Evolutionary conservation across 2,888 invertebrate species (phyloP).

Genomic region (Eremobia ochroleuca): DNA sequence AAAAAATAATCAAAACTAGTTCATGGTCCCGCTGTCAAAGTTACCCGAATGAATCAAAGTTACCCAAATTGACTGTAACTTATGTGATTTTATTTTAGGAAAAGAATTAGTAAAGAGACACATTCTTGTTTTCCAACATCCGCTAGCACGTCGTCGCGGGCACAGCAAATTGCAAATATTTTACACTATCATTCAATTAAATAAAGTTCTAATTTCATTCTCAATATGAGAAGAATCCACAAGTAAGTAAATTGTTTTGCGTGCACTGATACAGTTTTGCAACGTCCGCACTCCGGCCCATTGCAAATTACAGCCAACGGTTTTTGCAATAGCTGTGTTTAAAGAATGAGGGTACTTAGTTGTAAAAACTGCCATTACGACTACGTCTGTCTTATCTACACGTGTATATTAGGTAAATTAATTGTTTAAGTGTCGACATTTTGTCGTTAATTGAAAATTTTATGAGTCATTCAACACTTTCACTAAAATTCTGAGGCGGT

Average conservation of each 20-base stretch:
- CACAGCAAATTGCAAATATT: neutral
- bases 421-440: constrained; percentile 10
- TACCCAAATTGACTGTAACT: no score
- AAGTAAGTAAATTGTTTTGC: constrained; percentile 24
- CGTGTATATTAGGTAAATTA: constrained; percentile 12
- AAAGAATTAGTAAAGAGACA: no score
- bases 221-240: constrained; percentile 19
- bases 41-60: no score
- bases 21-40: no score
- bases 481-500: neutral
- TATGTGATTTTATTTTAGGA: no score
- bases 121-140: no score
- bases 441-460: constrained; percentile 12
- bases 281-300: constrained; percentile 36
- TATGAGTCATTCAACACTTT: constrained; percentile 20
- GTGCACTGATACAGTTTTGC: constrained; percentile 35
- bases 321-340: constrained; percentile 38
- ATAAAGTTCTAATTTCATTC: constrained; percentile 4
- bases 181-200: neutral
- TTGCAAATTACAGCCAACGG: constrained; percentile 23
- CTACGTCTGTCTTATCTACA: neutral
- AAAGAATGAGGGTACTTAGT: constrained; percentile 29
- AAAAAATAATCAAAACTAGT: no score
- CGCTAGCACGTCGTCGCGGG: no score
- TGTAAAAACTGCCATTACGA: constrained; percentile 17